Evolutionary conservation across 2,888 invertebrate genomes (phyloP).

Genomic region (Stenodera caucasica): DNA sequence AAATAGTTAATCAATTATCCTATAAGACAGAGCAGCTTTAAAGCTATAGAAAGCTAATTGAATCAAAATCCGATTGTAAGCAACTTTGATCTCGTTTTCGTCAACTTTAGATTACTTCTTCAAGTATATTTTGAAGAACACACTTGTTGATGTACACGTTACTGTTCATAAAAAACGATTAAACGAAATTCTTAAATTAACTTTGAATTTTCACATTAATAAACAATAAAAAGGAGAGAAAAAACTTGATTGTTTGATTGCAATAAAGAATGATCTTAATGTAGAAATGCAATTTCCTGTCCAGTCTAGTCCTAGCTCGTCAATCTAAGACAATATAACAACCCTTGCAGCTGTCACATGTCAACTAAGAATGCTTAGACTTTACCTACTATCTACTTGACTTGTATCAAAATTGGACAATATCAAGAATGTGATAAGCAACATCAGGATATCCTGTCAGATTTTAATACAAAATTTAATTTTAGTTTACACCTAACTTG

Average conservation of each 20-base stretch:
- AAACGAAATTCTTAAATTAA: conserved; percentile 1
- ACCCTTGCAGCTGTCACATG: conserved; percentile 53
- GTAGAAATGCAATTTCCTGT: conserved; percentile 21
- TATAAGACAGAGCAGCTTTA: conserved; percentile 30
- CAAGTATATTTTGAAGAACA: conserved; percentile 47
- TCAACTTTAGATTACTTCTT: conserved; percentile 52
- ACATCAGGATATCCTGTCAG: conserved; percentile 25
- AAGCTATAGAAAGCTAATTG: conserved; percentile 49
- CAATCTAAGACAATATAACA: conserved; percentile 44
- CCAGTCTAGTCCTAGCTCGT: conserved; percentile 22
- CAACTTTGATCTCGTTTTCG: conserved; percentile 53
- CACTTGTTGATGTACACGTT: conserved; percentile 47
- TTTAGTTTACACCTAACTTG: conserved; percentile 20
- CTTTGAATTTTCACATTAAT: background rate
- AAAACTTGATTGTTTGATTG: background rate
- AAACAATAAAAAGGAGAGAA: no score
- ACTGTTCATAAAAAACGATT: background rate
- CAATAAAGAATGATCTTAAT: conserved; percentile 12
- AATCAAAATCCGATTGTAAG: conserved; percentile 48
- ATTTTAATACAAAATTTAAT: conserved; percentile 31
- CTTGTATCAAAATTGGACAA: conserved; percentile 48
- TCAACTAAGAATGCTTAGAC: conserved; percentile 49
- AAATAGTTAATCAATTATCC: background rate
- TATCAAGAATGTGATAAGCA: conserved; percentile 43
- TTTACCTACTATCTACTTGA: conserved; percentile 45